Percentiles rank a stretch among this genome's conserved stretches.
Evolutionary conservation across 1,140 invertebrate species (phyloP).

Genomic region (Scaptomyza graminum): DNA sequence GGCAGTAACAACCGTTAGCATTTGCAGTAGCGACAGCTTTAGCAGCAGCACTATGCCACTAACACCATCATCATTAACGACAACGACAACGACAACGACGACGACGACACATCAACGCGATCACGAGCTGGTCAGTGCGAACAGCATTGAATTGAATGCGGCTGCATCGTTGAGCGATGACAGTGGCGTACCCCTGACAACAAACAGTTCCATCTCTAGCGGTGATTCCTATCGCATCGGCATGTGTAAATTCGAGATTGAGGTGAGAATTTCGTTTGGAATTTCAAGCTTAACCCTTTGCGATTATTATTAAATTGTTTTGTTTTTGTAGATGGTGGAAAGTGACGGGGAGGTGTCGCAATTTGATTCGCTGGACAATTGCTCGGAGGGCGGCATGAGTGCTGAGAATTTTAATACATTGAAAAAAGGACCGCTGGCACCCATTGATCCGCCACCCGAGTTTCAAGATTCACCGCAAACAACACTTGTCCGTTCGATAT

Average conservation of each 20-base stretch:
- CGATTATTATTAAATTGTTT: too few relatives aligned
- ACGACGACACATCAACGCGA: constrained; percentile 30
- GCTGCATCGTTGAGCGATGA: constrained; percentile 85
- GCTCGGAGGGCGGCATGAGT: constrained; percentile 88
- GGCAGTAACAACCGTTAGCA: constrained; percentile 36
- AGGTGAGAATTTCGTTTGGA: constrained; percentile 75
- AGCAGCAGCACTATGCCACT: constrained; percentile 69
- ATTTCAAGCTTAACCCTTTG: neutral
- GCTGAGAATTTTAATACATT: constrained; percentile 92
- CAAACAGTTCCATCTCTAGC: constrained; percentile 86
- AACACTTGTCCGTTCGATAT: constrained; percentile 78
- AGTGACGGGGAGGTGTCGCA: constrained; percentile 89
- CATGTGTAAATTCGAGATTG: constrained; percentile 84
- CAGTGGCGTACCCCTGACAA: constrained; percentile 85
- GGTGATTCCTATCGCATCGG: constrained; percentile 84
- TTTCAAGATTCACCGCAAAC: constrained; percentile 87
- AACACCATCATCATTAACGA: constrained; percentile 30
- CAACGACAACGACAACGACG: too few relatives aligned
- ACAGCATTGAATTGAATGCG: constrained; percentile 81
- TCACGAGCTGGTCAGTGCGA: constrained; percentile 78
- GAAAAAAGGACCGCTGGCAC: constrained; percentile 89
- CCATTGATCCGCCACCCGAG: constrained; percentile 91
- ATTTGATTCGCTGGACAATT: constrained; percentile 87
- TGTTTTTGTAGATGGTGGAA: constrained; percentile 86
- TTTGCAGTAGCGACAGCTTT: constrained; percentile 79